These are phyloP conservation scores for Sisor rabdophorus DNA, from an alignment of 2,113 vertebrate genomes.

Conservation along the genomic window DNA sequence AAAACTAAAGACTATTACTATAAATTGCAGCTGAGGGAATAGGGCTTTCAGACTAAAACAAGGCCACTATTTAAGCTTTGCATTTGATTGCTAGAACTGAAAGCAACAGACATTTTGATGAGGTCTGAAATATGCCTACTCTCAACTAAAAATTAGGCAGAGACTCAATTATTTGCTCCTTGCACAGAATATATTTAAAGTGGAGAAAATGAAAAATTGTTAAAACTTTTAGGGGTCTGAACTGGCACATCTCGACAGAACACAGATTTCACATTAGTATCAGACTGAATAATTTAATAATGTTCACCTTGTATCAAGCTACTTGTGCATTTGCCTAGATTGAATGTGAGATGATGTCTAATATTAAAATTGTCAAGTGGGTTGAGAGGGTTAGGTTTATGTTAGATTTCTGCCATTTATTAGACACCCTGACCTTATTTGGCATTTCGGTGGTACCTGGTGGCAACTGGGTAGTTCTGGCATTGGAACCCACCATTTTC, in stretches of 20 bases:
- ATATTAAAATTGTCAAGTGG: neutral
- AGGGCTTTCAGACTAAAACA: slow-evolving; percentile 2
- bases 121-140: slow-evolving; percentile 27
- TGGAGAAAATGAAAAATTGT: slow-evolving; percentile 29
- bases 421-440: no score
- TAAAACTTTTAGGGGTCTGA: slow-evolving; percentile 39
- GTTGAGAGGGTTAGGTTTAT: neutral
- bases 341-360: neutral
- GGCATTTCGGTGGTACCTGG: no score
- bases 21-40: neutral
- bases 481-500: no score
- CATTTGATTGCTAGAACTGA: slow-evolving; percentile 54
- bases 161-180: slow-evolving; percentile 47
- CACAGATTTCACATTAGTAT: slow-evolving; percentile 54
- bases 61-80: neutral
- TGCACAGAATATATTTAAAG: slow-evolving; percentile 49
- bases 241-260: slow-evolving; percentile 45
- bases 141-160: slow-evolving; percentile 32
- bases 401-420: no score
- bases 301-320: slow-evolving; percentile 7
- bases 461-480: no score
- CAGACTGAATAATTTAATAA: slow-evolving; percentile 52
- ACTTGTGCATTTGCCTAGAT: neutral
- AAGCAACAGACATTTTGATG: slow-evolving; percentile 36
- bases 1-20: neutral